Conservation (phyloP, 2,888 invertebrate genomes). For the Brenthis daphne region DNA sequence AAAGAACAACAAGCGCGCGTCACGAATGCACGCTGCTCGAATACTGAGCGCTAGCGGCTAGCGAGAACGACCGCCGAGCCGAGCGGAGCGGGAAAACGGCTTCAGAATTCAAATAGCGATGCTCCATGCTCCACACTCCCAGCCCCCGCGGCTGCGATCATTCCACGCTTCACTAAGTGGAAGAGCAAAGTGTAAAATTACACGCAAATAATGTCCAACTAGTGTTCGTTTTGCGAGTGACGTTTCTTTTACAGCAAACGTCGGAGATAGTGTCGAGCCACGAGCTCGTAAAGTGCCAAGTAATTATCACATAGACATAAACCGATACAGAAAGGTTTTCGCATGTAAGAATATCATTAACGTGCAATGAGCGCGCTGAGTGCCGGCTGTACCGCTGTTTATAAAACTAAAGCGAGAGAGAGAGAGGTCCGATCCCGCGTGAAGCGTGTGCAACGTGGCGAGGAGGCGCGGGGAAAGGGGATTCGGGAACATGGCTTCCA, state of each 20-base stretch:
- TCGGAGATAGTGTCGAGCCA: not conserved
- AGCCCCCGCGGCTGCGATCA: slow-evolving; percentile 55
- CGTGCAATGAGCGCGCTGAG: slow-evolving; percentile 17
- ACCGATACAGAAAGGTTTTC: slow-evolving; percentile 1
- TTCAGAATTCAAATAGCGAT: slow-evolving; percentile 62
- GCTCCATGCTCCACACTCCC: slow-evolving; percentile 42
- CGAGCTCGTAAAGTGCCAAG: not conserved
- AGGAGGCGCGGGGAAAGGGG: slow-evolving; percentile 46
- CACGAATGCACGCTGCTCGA: slow-evolving; percentile 59
- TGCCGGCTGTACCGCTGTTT: slow-evolving; percentile 34
- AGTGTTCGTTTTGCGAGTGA: slow-evolving; percentile 37
- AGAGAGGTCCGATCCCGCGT: slow-evolving; percentile 56
- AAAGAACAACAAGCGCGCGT: slow-evolving; percentile 51
- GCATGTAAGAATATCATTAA: slow-evolving; percentile 15
- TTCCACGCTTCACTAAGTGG: slow-evolving; percentile 72
- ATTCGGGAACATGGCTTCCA: slow-evolving; percentile 62
- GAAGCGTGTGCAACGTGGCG: slow-evolving; percentile 55
- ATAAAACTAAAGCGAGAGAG: slow-evolving; percentile 60
- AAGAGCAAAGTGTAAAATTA: slow-evolving; percentile 69
- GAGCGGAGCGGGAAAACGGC: slow-evolving; percentile 46
- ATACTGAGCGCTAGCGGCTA: slow-evolving; percentile 55
- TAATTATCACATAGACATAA: slow-evolving; percentile 16
- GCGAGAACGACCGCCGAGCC: slow-evolving; percentile 40
- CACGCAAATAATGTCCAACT: slow-evolving; percentile 57
- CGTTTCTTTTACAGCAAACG: slow-evolving; percentile 24